Evolutionary conservation across 2,888 invertebrate genomes (phyloP), one percentile per base, ranked within the genome.

Genomic region (Apeira syringaria): DNA sequence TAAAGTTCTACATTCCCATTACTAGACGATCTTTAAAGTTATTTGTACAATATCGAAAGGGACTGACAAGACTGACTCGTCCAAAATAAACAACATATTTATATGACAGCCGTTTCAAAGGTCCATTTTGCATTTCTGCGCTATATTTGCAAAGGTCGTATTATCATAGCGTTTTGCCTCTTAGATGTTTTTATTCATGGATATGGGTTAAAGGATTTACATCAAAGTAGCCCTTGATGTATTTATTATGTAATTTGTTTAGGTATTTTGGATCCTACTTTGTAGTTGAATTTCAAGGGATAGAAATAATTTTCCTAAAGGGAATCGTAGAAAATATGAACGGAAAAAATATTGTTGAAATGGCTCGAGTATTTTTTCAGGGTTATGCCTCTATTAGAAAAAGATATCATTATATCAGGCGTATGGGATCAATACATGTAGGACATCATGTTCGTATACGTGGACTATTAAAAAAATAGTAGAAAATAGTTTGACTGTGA

Each of bases 71-170:
- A n/a, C 13, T 15, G 13, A 9, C 18, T 9, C 6, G 3, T 11
- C 18, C 30, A 6, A 18, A 30, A 30, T 30, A 30, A 30, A 30
- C 30, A 30, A 30, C 18, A 30, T n/a, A 30, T 29, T 29, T 29
- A n/a, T 18, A 30, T 18, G 10, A 10, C 30, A 18, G 30, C 30
- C 9, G 7, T 30, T 18, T 18, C 18, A 18, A 18, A 30, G 30
- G 30, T 7, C 18, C 30, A 11, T 18, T 30, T 18, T 10, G n/a
- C 18, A 30, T 30, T 11, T 18, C 29, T 17, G 5, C n/a, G 9
- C 17, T 10, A 10, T 10, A 5, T 17, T 17, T 17, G 6, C 29
- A 1, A n/a, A 30, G 28, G 3, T n/a, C 8, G 8, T 28, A 15
- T 28, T 28, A 28, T 28, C 15, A 28, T 15, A 28, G 28, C 13